phyloP scores from a whole-genome alignment of 2,113 vertebrate genomes.

The Neopipo cinnamomea region DNA sequence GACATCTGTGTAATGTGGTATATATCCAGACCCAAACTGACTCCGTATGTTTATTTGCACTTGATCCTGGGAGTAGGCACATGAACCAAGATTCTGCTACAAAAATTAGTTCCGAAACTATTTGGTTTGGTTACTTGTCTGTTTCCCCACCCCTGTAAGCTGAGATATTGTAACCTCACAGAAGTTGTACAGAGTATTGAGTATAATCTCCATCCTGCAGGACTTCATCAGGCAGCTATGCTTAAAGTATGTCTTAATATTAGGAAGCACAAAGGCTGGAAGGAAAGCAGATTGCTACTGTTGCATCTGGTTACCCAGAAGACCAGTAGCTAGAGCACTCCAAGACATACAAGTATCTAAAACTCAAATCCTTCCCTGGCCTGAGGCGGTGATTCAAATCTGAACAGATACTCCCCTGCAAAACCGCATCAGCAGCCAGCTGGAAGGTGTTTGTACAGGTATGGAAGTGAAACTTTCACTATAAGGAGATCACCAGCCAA shows the following conservation, averaged over 20 bases:
- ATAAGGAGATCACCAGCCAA: neutral
- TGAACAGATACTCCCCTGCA: neutral
- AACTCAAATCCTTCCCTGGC: neutral
- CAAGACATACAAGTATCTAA: neutral
- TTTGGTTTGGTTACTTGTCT: neutral
- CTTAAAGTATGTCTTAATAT: neutral
- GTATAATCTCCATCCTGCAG: neutral
- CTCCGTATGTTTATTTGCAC: neutral
- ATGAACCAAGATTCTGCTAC: neutral
- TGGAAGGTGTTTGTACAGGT: neutral
- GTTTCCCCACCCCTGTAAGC: neutral
- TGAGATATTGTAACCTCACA: neutral
- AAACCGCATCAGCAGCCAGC: neutral
- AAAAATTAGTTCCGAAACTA: neutral
- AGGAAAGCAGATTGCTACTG: neutral
- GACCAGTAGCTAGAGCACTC: neutral
- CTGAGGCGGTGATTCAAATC: neutral
- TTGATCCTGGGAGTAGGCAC: neutral
- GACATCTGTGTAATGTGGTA: neutral
- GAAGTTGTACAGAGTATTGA: neutral
- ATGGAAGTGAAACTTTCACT: neutral
- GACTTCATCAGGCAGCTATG: neutral
- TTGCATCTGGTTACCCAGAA: neutral
- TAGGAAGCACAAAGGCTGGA: neutral
- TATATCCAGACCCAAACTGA: neutral